Percentiles rank a stretch among this genome's conserved stretches.
phyloP scores from a whole-genome alignment of 1,140 invertebrate species.

The Bombus cullumanus region DNA sequence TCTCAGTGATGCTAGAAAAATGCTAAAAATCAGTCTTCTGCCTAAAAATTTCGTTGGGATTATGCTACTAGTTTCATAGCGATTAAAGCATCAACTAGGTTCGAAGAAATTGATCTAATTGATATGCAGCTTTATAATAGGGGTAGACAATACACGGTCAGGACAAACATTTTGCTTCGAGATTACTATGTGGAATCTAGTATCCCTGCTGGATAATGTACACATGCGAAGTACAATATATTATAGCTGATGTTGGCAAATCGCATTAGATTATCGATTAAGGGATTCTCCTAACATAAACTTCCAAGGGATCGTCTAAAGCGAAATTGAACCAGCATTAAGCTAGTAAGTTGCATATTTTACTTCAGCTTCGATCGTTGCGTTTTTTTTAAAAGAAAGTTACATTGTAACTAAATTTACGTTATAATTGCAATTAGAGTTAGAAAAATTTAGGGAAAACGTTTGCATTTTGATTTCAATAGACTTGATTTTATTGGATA shows the following conservation, averaged over 20 bases:
- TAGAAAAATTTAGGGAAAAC: too few species aligned
- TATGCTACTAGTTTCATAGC: background rate
- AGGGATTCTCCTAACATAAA: background rate
- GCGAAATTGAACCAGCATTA: background rate
- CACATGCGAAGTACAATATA: background rate
- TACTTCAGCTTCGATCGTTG: background rate
- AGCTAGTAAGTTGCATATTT: background rate
- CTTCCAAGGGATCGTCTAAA: background rate
- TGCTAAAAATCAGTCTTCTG: too few species aligned
- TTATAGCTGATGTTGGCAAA: background rate
- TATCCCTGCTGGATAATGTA: background rate
- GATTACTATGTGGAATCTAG: background rate
- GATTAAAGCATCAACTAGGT: background rate
- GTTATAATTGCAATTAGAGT: too few species aligned
- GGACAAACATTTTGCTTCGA: conserved; percentile 8
- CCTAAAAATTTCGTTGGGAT: too few species aligned
- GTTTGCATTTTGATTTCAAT: too few species aligned
- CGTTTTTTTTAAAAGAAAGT: background rate
- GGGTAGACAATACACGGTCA: background rate
- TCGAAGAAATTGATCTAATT: background rate
- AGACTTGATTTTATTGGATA: too few species aligned
- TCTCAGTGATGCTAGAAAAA: too few species aligned
- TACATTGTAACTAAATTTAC: too few species aligned
- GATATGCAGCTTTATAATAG: background rate
- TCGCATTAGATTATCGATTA: background rate